A percentile compares a stretch with the other conserved stretches of the same genome.
Evolutionary conservation across 2,113 vertebrate genomes (phyloP).

Genomic region (Bungarus multicinctus): DNA sequence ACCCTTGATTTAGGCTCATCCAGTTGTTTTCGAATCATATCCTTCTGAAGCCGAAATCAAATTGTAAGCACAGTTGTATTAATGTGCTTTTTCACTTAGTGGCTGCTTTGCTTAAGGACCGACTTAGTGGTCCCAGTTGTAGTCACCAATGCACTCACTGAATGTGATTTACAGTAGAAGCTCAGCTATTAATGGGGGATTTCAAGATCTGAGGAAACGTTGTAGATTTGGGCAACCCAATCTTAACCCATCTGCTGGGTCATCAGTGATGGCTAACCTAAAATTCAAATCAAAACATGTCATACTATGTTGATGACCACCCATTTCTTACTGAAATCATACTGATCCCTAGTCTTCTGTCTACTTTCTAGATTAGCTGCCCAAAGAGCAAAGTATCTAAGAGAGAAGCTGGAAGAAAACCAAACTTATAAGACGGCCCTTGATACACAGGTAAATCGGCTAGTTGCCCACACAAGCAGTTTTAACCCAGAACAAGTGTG

Average conservation of each 20-base stretch:
- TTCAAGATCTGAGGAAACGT: not conserved
- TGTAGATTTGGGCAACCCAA: not conserved
- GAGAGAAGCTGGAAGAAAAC: conserved; percentile 67
- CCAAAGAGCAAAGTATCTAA: conserved; percentile 68
- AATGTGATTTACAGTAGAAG: not conserved
- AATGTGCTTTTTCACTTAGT: not conserved
- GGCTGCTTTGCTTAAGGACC: not conserved
- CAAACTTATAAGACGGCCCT: conserved; percentile 71
- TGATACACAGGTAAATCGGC: conserved; percentile 71
- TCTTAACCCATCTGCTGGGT: not conserved
- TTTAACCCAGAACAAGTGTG: not conserved
- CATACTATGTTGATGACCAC: not conserved
- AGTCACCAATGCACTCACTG: not conserved
- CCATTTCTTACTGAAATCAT: not conserved
- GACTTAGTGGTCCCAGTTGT: not conserved
- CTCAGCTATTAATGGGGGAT: not conserved
- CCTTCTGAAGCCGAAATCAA: not conserved
- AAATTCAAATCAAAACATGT: not conserved
- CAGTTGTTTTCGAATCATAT: not conserved
- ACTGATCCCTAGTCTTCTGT: not conserved
- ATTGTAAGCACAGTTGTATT: not conserved
- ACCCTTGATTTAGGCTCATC: not conserved
- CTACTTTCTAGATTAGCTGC: conserved; percentile 65
- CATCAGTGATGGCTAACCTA: not conserved
- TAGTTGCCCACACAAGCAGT: not conserved